phyloP scores from a whole-genome alignment of 1,140 invertebrate genomes.

The Pseudomyrmex pallidus region DNA sequence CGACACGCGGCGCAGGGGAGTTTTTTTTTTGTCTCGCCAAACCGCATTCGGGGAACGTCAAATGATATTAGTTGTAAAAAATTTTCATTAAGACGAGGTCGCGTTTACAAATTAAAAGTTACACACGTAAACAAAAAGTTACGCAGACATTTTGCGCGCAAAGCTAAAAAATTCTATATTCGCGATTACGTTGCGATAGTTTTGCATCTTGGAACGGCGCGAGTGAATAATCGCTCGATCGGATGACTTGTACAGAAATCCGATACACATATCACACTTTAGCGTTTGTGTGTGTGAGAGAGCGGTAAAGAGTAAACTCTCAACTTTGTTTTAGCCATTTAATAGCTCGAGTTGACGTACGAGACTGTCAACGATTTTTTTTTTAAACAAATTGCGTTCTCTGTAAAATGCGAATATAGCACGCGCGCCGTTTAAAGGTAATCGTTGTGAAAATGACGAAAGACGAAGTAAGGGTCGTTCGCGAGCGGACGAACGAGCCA shows the following conservation, averaged over 20 bases:
- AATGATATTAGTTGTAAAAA: too few species aligned
- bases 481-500: conserved; percentile 60
- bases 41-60: too few species aligned
- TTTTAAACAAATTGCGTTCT: background rate
- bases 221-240: background rate
- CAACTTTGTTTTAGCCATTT: background rate
- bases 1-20: too few species aligned
- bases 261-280: conserved; percentile 2
- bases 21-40: too few species aligned
- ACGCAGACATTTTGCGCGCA: too few species aligned
- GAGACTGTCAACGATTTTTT: background rate
- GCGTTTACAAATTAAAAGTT: too few species aligned
- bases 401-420: background rate
- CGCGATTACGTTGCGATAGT: too few species aligned
- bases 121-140: too few species aligned
- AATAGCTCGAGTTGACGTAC: background rate
- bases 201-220: too few species aligned
- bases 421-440: conserved; percentile 12
- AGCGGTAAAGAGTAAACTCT: background rate
- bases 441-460: conserved; percentile 54
- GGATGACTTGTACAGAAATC: background rate
- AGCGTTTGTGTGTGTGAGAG: too few species aligned
- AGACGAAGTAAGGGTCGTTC: conserved; percentile 24
- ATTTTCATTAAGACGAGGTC: too few species aligned
- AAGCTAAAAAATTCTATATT: too few species aligned